phyloP scores from a whole-genome alignment of 2,113 vertebrate species.

The Elephas maximus region DNA sequence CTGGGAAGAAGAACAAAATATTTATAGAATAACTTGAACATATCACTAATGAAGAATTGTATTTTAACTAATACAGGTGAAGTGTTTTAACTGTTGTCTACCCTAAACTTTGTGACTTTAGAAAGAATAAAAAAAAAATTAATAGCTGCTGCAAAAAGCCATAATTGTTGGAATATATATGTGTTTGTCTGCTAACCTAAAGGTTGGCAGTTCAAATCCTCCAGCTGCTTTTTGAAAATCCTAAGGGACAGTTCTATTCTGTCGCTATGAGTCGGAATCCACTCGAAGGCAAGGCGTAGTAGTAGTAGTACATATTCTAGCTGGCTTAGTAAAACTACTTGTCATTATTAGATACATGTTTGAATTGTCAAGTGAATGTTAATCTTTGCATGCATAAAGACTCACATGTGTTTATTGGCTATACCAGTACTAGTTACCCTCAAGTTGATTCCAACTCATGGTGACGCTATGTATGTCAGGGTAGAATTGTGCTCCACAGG shows the following conservation, averaged over 20 bases:
- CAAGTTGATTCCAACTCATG: not conserved
- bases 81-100: not conserved
- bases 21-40: not conserved
- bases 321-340: not conserved
- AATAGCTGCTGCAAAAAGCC: not conserved
- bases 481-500: not conserved
- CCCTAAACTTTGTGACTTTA: not conserved
- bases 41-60: conserved; percentile 31
- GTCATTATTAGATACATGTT: not conserved
- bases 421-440: not conserved
- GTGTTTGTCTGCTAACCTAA: not conserved
- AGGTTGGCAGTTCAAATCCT: no score
- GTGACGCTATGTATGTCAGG: not conserved
- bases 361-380: conserved; percentile 3
- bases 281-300: no score
- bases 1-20: conserved; percentile 35
- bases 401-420: not conserved
- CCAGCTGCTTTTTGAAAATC: no score
- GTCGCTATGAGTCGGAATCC: no score
- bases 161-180: not conserved
- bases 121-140: not conserved
- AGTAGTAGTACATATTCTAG: not conserved
- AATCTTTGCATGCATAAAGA: conserved; percentile 16
- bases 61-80: conserved; percentile 11
- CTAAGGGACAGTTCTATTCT: no score